phyloP scores from a whole-genome alignment of 2,888 invertebrate genomes.

The Stomorhina lunata region DNA sequence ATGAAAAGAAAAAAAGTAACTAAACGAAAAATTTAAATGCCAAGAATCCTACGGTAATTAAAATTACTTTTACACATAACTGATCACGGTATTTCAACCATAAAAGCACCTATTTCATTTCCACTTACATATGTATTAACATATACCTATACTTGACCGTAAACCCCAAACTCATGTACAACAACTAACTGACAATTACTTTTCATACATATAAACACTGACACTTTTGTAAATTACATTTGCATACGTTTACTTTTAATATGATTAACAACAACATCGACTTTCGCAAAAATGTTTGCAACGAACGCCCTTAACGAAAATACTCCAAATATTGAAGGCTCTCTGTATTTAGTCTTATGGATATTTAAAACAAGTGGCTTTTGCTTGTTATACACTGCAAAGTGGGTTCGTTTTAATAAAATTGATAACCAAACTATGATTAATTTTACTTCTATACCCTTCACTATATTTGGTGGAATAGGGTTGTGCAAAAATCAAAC shows the following conservation, averaged over 20 bases:
- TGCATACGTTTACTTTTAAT: slow-evolving; percentile 61
- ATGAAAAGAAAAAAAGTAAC: not conserved
- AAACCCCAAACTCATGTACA: not conserved
- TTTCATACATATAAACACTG: slow-evolving; percentile 30
- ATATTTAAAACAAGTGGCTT: not conserved
- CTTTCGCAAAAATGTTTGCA: slow-evolving; percentile 33
- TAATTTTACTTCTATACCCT: too few relatives aligned
- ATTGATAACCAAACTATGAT: too few relatives aligned
- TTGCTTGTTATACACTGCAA: too few relatives aligned
- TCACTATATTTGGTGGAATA: too few relatives aligned
- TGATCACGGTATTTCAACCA: too few relatives aligned
- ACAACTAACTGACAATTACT: not conserved
- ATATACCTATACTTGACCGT: not conserved
- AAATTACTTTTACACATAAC: too few relatives aligned
- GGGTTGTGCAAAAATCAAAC: too few relatives aligned
- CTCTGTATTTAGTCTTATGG: not conserved
- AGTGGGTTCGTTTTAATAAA: too few relatives aligned
- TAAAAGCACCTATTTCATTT: too few relatives aligned
- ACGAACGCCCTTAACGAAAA: slow-evolving; percentile 3
- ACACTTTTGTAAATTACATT: slow-evolving; percentile 56
- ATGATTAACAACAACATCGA: slow-evolving; percentile 60
- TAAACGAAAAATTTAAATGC: not conserved
- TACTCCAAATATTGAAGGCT: not conserved
- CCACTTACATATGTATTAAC: too few relatives aligned
- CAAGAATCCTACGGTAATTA: too few relatives aligned